Evolutionary conservation across 2,113 vertebrate genomes (phyloP), one percentile per base, ranked within the genome.

Genomic region (Pardalotus punctatus): DNA sequence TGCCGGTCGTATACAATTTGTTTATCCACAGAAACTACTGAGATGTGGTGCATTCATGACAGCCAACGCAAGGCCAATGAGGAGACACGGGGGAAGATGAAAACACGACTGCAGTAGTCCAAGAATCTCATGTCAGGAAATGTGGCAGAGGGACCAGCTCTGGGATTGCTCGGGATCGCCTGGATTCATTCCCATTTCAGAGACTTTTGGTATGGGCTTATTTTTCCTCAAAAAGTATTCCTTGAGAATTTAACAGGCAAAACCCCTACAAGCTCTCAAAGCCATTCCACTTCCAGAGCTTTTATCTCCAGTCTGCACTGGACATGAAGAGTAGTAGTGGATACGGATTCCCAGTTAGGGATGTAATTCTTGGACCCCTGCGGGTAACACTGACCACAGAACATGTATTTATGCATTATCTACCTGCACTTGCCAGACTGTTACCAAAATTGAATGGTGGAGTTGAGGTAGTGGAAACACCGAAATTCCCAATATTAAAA

Each of bases 401-500:
- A 87, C 91, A 85, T 72, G 60, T 18, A 94, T 66, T 88, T n/a
- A 89, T 2, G 38, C 35, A 36, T 95, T 98, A 98, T 99, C 98
- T 99, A 99, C 99, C 99, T 99, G 99, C 98, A 92, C 98, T 99
- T 97, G 98, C 98, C 98, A 99, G 98, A 98, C 98, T 99, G 99
- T 99, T 99, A 98, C 98, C 99, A 98, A 99, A 99, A 99, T 98
- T 99, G 99, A 99, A 99, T 73, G 98, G 98, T 81, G 98, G 98
- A 97, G 98, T 98, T 96, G 99, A 98, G 95, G 98, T 99, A 96
- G 99, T 98, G 92, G 98, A 98, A 97, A 99, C 98, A 98, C 99
- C 99, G 97, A 99, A 99, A 98, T 98, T 98, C 96, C 99, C 99
- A 98, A 99, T 98, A 98, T 99, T 99, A 99, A 99, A 99, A 99